Evolutionary conservation across 2,888 invertebrate genomes (phyloP).

Genomic region (Drosophila antonietae): DNA sequence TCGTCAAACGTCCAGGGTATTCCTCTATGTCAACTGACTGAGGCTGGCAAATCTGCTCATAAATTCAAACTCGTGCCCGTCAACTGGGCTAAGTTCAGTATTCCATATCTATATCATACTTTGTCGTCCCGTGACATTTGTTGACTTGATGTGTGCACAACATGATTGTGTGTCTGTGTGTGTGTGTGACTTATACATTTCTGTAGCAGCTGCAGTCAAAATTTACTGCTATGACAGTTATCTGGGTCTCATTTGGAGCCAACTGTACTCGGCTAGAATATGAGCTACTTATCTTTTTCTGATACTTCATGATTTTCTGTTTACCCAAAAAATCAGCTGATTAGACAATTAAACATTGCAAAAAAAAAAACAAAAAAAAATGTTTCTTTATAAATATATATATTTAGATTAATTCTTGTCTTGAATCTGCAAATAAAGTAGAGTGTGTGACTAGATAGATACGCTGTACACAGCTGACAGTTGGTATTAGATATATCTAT

Average conservation of each 20-base stretch:
- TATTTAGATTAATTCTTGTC: slow-evolving; percentile 11
- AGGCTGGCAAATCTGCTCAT: slow-evolving; percentile 47
- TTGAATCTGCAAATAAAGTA: slow-evolving; percentile 6
- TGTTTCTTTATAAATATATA: neutral
- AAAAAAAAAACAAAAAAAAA: slow-evolving; percentile 18
- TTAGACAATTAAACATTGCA: slow-evolving; percentile 24
- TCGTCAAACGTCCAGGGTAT: slow-evolving; percentile 4
- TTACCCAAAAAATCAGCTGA: slow-evolving; percentile 9
- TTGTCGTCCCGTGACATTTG: slow-evolving; percentile 63
- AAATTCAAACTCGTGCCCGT: slow-evolving; percentile 68
- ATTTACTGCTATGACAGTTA: slow-evolving; percentile 49
- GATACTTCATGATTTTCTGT: slow-evolving; percentile 37
- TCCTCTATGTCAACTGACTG: slow-evolving; percentile 8
- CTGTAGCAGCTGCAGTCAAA: slow-evolving; percentile 49
- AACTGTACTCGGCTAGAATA: slow-evolving; percentile 10
- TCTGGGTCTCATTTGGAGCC: slow-evolving; percentile 31
- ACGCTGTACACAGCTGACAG: slow-evolving; percentile 6
- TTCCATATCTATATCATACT: slow-evolving; percentile 50
- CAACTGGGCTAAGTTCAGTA: slow-evolving; percentile 17
- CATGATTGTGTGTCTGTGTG: slow-evolving; percentile 12
- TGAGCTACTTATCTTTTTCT: slow-evolving; percentile 26
- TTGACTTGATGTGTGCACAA: slow-evolving; percentile 36
- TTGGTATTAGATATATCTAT: neutral
- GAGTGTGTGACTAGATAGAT: slow-evolving; percentile 3
- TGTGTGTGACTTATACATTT: slow-evolving; percentile 23